Conservation (phyloP, 1,140 invertebrate genomes). For the Chymomyza costata region DNA sequence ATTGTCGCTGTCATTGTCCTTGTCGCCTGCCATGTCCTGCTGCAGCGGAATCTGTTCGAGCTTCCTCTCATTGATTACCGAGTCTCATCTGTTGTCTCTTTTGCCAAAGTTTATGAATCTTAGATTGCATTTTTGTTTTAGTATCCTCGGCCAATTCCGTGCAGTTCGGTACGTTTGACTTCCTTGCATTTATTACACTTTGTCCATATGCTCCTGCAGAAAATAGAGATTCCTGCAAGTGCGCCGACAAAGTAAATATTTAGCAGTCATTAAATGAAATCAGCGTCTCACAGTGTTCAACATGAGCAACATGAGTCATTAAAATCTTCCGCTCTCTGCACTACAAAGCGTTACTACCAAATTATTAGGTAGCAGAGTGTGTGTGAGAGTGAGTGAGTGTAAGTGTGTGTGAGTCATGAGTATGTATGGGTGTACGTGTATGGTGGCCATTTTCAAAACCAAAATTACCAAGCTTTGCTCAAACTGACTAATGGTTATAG, state of each 20-base stretch:
- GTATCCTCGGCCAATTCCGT: conserved; percentile 27
- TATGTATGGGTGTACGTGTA: not conserved
- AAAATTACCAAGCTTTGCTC: conserved; percentile 18
- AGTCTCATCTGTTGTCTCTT: too few relatives aligned
- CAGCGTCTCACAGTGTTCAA: conserved; percentile 8
- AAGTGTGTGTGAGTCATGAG: not conserved
- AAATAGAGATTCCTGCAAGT: too few relatives aligned
- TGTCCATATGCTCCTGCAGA: too few relatives aligned
- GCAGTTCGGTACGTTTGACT: too few relatives aligned
- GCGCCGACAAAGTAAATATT: conserved; percentile 32
- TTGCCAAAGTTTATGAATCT: not conserved
- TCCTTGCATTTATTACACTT: too few relatives aligned
- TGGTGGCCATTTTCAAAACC: conserved; percentile 31
- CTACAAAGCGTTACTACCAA: conserved; percentile 62
- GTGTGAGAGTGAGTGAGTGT: conserved; percentile 2
- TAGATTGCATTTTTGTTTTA: conserved; percentile 16
- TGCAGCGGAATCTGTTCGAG: not conserved
- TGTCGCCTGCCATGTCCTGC: conserved; percentile 14
- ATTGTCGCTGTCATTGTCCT: conserved; percentile 30
- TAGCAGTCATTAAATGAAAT: conserved; percentile 39
- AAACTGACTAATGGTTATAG: too few relatives aligned
- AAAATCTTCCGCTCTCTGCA: conserved; percentile 63
- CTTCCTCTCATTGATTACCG: conserved; percentile 1
- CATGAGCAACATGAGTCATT: conserved; percentile 41
- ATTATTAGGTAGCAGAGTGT: conserved; percentile 40